Percentiles rank a stretch among this genome's conserved stretches.
Conservation (phyloP, 1,140 invertebrate species). For the Antheraea pernyi region DNA sequence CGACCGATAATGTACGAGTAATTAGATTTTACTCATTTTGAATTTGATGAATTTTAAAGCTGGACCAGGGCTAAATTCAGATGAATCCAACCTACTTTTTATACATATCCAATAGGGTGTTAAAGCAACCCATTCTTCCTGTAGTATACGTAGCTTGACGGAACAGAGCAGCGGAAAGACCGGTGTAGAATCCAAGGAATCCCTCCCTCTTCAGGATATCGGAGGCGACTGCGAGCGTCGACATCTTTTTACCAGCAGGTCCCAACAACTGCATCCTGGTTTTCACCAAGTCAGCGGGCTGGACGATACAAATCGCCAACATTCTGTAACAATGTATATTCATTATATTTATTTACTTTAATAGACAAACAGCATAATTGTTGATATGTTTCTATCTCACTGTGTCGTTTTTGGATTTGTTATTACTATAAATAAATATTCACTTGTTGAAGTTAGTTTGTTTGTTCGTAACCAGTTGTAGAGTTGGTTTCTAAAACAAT, state of each 20-base stretch:
- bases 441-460: too few species aligned
- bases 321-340: conserved; percentile 84
- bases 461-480: too few species aligned
- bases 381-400: too few species aligned
- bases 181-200: conserved; percentile 92
- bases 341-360: too few species aligned
- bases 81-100: conserved; percentile 75
- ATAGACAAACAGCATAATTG: too few species aligned
- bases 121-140: conserved; percentile 95
- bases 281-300: conserved; percentile 98
- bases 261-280: conserved; percentile 95
- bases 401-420: too few species aligned
- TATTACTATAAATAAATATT: too few species aligned
- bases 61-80: neutral
- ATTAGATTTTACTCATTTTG: too few species aligned
- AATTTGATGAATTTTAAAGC: too few species aligned
- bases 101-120: conserved; percentile 90
- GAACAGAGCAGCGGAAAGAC: conserved; percentile 91
- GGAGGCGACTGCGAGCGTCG: conserved; percentile 82
- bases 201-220: conserved; percentile 95
- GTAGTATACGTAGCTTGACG: conserved; percentile 99
- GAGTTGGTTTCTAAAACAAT: too few species aligned
- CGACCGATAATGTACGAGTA: too few species aligned
- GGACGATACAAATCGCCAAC: conserved; percentile 96
- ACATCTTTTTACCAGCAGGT: conserved; percentile 84